Percentiles rank a stretch among this genome's conserved stretches.
These are phyloP conservation scores for Imbricaverruca yamaguchii DNA, from an alignment of 2,888 invertebrate species.

Conservation along the genomic window DNA sequence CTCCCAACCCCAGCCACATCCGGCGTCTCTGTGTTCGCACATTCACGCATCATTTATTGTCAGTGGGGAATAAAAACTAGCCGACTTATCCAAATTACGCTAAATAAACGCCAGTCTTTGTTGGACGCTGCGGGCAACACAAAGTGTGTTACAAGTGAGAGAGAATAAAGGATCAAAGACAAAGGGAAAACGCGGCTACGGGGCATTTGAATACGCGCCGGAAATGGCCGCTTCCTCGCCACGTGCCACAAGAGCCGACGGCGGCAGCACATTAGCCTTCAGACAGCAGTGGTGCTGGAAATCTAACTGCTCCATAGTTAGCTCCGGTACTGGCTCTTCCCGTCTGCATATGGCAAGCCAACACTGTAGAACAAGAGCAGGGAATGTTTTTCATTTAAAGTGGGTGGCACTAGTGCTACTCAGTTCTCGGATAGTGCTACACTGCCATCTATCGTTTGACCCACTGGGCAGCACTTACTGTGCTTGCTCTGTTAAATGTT, in stretches of 20 bases:
- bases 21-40: background rate
- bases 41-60: constrained; percentile 13
- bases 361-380: too few relatives aligned
- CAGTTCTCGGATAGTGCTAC: too few relatives aligned
- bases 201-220: constrained; percentile 7
- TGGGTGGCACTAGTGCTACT: too few relatives aligned
- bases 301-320: too few relatives aligned
- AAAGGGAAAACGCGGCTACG: background rate
- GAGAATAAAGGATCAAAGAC: constrained; percentile 8
- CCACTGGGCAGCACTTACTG: too few relatives aligned
- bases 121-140: background rate
- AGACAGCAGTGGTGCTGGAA: too few relatives aligned
- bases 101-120: constrained; percentile 19
- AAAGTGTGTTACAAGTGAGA: constrained; percentile 10
- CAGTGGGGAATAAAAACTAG: constrained; percentile 11
- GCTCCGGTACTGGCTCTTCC: too few relatives aligned
- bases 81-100: constrained; percentile 20
- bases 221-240: background rate
- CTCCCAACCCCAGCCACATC: background rate
- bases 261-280: background rate
- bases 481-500: too few relatives aligned
- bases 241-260: background rate
- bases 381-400: too few relatives aligned
- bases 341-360: too few relatives aligned
- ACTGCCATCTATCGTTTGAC: too few relatives aligned